phyloP scores from a whole-genome alignment of 2,888 invertebrate species.

The Rhagium mordax region DNA sequence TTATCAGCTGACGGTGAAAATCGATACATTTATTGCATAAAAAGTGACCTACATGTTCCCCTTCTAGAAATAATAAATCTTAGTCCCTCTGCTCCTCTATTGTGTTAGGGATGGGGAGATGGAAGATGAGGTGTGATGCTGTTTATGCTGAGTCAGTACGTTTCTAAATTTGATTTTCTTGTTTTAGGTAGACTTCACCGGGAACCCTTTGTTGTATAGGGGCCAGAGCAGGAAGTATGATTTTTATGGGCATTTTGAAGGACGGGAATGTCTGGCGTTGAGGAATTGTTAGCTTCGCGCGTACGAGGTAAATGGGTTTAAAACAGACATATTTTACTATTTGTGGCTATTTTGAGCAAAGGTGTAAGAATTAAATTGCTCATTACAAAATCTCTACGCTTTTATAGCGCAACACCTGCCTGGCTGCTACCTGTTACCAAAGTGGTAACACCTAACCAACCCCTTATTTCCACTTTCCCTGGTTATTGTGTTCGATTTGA shows the following conservation, averaged over 20 bases:
- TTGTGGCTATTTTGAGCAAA: too few species aligned
- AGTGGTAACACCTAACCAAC: background rate
- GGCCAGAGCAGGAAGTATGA: background rate
- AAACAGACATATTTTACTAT: too few species aligned
- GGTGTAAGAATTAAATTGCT: background rate
- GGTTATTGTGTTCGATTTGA: background rate
- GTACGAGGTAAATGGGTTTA: too few species aligned
- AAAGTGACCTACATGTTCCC: constrained; percentile 60
- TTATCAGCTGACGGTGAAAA: constrained; percentile 53
- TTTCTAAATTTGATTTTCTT: constrained; percentile 46
- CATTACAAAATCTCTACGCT: background rate
- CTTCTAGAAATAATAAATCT: constrained; percentile 58
- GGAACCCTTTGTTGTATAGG: constrained; percentile 7
- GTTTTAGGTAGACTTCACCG: constrained; percentile 28
- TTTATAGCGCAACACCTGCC: background rate
- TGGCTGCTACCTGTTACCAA: background rate
- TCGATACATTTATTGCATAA: constrained; percentile 52
- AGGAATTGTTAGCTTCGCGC: background rate
- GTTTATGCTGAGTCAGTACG: constrained; percentile 52
- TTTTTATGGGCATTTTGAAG: background rate
- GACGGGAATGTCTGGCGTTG: background rate
- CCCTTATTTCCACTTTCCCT: background rate
- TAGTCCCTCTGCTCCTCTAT: constrained; percentile 41
- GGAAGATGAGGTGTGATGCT: constrained; percentile 49
- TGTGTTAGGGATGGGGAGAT: constrained; percentile 44